phyloP scores from a whole-genome alignment of 2,888 invertebrate species.

The Melipona bicolor region DNA sequence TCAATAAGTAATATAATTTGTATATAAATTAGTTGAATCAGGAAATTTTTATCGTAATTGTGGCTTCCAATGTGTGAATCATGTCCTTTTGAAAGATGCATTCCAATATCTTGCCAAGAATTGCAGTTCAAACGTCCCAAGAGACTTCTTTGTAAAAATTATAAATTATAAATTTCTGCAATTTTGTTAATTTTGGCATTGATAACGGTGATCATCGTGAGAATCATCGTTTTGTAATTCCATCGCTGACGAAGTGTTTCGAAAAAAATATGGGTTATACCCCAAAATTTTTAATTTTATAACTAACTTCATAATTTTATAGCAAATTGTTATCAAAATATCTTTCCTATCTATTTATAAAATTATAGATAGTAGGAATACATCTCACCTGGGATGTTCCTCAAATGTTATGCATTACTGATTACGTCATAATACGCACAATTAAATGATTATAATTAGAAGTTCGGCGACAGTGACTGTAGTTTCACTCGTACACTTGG shows the following conservation, averaged over 20 bases:
- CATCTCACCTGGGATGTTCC: neutral
- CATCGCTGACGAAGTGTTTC: neutral
- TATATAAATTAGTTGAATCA: neutral
- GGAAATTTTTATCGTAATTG: neutral
- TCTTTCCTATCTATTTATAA: neutral
- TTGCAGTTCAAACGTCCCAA: too few species aligned
- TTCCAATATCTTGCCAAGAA: neutral
- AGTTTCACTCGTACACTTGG: conserved; percentile 54
- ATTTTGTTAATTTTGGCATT: neutral
- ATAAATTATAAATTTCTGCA: neutral
- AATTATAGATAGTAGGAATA: neutral
- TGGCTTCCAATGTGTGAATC: neutral
- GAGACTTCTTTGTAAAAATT: neutral
- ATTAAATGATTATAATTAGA: conserved; percentile 66
- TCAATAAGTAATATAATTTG: neutral
- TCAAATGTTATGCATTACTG: conserved; percentile 16
- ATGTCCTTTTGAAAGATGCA: neutral
- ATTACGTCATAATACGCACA: conserved; percentile 34
- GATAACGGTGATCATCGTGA: neutral
- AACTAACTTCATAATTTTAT: neutral
- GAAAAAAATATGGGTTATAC: neutral
- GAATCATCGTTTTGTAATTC: neutral
- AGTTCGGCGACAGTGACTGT: conserved; percentile 36
- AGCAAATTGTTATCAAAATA: neutral
- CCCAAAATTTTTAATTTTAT: neutral